Conservation (phyloP, 1,140 invertebrate species). For the Pseudomyrmex pallidus region DNA sequence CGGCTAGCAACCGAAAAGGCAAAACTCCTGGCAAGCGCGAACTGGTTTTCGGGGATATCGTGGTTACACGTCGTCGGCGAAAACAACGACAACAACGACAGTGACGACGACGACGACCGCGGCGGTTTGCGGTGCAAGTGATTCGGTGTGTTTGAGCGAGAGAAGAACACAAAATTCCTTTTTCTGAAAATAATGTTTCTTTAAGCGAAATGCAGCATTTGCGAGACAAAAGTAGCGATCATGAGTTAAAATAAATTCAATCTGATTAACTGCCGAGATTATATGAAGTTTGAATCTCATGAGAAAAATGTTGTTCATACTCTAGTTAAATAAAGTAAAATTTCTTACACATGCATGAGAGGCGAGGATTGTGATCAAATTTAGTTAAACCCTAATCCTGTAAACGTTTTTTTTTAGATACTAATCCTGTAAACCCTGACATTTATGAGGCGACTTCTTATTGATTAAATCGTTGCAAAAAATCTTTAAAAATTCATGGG, state of each 20-base stretch:
- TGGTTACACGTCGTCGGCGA: conserved; percentile 60
- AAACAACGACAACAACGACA: conserved; percentile 39
- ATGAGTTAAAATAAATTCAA: not conserved
- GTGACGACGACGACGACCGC: not conserved
- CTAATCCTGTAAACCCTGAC: too few species aligned
- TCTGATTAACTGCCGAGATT: not conserved
- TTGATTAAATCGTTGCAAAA: too few species aligned
- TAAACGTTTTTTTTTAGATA: too few species aligned
- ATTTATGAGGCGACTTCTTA: too few species aligned
- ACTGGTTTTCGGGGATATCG: conserved; percentile 77
- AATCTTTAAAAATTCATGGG: too few species aligned
- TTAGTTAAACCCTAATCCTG: too few species aligned
- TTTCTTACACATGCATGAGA: too few species aligned
- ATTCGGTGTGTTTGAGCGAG: not conserved
- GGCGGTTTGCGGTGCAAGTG: not conserved
- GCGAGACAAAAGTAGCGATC: conserved; percentile 1
- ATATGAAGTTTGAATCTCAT: too few species aligned
- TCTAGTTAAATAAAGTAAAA: too few species aligned
- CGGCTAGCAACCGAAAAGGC: conserved; percentile 80
- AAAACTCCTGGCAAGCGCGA: conserved; percentile 72
- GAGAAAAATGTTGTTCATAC: too few species aligned
- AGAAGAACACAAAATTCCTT: not conserved
- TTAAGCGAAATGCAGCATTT: not conserved
- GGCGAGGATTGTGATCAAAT: too few species aligned
- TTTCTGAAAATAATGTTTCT: not conserved